phyloP scores from a whole-genome alignment of 2,113 vertebrate species.

The Thamnophis sirtalis region DNA sequence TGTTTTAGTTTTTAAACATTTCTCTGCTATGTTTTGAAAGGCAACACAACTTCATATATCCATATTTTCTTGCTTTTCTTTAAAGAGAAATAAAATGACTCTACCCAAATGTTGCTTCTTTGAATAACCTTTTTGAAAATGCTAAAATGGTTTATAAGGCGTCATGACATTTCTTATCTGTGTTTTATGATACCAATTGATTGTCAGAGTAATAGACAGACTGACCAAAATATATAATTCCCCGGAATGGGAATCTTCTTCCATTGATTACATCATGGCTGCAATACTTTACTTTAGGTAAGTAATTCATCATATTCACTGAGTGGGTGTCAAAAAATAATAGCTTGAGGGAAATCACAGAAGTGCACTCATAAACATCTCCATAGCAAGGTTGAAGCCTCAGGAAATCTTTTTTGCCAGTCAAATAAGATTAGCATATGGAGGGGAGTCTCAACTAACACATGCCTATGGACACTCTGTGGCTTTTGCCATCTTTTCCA shows the following conservation, averaged over 20 bases:
- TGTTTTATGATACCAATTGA: neutral
- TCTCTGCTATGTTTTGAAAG: neutral
- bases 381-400: neutral
- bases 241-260: neutral
- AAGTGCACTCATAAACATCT: neutral
- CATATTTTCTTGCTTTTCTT: neutral
- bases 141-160: neutral
- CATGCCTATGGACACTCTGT: neutral
- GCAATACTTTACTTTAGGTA: neutral
- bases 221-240: neutral
- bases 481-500: neutral
- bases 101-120: neutral
- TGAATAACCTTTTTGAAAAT: neutral
- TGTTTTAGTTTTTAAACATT: neutral
- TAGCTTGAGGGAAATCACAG: neutral
- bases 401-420: neutral
- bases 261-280: neutral
- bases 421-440: neutral
- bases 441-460: neutral
- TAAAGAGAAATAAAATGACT: neutral
- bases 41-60: neutral
- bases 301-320: slow-evolving; percentile 5
- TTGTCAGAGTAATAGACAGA: neutral
- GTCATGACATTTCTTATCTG: neutral
- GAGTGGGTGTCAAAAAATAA: neutral